Evolutionary conservation across 2,113 vertebrate genomes (phyloP).

Genomic region (Aptenodytes patagonicus): DNA sequence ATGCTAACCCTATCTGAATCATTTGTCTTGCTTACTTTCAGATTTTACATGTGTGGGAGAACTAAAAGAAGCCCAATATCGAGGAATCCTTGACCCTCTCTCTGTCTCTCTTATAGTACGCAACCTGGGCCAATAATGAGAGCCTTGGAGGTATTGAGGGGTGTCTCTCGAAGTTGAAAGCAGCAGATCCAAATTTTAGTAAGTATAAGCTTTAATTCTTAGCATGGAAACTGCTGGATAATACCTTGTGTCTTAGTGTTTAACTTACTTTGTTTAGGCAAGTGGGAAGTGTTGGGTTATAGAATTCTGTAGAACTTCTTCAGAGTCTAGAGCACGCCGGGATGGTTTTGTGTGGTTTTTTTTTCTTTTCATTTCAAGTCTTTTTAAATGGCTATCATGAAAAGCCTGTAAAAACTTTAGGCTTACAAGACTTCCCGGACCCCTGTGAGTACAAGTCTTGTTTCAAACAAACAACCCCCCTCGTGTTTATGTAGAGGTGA

Average conservation of each 20-base stretch:
- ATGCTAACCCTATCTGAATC: neutral
- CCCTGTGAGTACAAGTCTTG: neutral
- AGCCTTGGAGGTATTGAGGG: conserved; percentile 88
- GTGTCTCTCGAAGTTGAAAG: conserved; percentile 79
- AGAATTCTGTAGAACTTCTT: neutral
- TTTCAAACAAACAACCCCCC: neutral
- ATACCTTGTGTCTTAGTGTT: neutral
- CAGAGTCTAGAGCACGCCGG: neutral
- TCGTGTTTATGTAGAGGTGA: neutral
- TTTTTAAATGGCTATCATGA: neutral
- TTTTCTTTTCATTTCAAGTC: neutral
- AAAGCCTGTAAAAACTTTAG: neutral
- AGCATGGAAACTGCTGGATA: neutral
- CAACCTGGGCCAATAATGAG: conserved; percentile 85
- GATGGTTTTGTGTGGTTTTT: neutral
- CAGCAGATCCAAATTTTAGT: conserved; percentile 91
- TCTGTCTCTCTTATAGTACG: conserved; percentile 75
- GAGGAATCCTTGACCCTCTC: neutral
- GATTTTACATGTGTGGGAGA: neutral
- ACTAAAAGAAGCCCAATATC: neutral
- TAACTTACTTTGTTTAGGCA: neutral
- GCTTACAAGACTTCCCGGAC: neutral
- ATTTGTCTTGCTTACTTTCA: neutral
- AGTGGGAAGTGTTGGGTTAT: neutral
- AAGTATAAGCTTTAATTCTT: conserved; percentile 29